Evolutionary conservation across 2,113 vertebrate species (phyloP), one percentile per base, ranked within the genome.

Genomic region (Dicerorhinus sumatrensis): DNA sequence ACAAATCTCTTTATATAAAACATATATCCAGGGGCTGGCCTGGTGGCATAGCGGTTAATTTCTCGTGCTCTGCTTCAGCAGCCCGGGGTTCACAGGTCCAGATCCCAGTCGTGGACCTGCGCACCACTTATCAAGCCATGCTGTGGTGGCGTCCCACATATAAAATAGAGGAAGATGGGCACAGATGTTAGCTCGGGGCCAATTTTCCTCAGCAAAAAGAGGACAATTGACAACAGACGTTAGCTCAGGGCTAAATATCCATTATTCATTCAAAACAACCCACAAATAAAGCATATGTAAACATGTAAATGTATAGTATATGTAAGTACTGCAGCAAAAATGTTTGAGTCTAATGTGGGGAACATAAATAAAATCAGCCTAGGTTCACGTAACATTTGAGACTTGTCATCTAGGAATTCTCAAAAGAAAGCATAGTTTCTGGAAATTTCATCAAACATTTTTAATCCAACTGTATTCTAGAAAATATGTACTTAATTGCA

Each of bases 371-470:
- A 48, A 91, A 88, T 60, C 63, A 80, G 9, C 51, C 33, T 17
- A 62, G 10, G 70, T 86, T 82, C 39, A 73, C 21, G 4, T 13
- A 79, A 91, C 46, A 60, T 46, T 17, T 79, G 72, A 81, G 39
- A 18, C 6, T 33, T 33, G 27, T 67, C 62, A 95, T 8, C 27
- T 73, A 83, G 33, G 33, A 93, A 93, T 67, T 97, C 31, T 72
- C 54, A 20, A 82, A 85, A 89, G 11, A 60, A 89, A 94, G 81
- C 17, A 60, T 2, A n/a, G 48, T 56, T 94, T 92, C 46, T 42
- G 91, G 84, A 96, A 84, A 94, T 93, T 77, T 81, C 91, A 91
- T 25, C 5, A 33, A 90, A 87, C 16, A 65, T 67, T 81, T 54
- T 85, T 72, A 90, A 79, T 84, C 39, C 31, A 86, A 92, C 3